A percentile compares a stretch with the other conserved stretches of the same genome.
These are phyloP conservation scores for Apamea anceps DNA, from an alignment of 2,888 invertebrate species.

Conservation along the genomic window DNA sequence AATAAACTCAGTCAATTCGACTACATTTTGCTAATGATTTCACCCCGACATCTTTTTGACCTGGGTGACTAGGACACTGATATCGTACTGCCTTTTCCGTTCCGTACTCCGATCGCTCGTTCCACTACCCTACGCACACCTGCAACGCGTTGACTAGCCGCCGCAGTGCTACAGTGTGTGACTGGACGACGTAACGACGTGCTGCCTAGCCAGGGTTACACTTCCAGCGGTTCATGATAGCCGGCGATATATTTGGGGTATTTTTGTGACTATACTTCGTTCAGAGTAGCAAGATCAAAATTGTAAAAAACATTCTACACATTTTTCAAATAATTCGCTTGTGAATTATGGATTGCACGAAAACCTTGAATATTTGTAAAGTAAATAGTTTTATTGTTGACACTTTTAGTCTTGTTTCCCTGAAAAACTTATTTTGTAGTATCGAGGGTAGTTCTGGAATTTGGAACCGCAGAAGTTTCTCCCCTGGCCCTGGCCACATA, in stretches of 20 bases:
- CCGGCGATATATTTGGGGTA: not conserved
- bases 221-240: not conserved
- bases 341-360: not conserved
- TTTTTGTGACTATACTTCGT: not conserved
- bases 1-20: not conserved
- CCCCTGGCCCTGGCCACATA: constrained; percentile 17
- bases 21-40: constrained; percentile 15
- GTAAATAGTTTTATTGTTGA: not conserved
- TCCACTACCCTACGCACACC: constrained; percentile 52
- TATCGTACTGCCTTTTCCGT: not conserved
- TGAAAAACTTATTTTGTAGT: not conserved
- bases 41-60: not conserved
- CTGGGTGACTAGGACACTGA: not conserved
- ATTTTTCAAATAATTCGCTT: not conserved
- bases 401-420: not conserved
- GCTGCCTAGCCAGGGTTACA: constrained; percentile 15
- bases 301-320: not conserved
- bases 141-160: constrained; percentile 71
- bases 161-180: constrained; percentile 63
- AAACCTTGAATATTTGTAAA: not conserved
- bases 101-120: constrained; percentile 25
- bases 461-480: not conserved
- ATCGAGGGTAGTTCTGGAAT: not conserved
- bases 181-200: constrained; percentile 22
- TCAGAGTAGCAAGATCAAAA: not conserved